Evolutionary conservation across 1,140 invertebrate genomes (phyloP).

Genomic region (Belonocnema kinseyi): DNA sequence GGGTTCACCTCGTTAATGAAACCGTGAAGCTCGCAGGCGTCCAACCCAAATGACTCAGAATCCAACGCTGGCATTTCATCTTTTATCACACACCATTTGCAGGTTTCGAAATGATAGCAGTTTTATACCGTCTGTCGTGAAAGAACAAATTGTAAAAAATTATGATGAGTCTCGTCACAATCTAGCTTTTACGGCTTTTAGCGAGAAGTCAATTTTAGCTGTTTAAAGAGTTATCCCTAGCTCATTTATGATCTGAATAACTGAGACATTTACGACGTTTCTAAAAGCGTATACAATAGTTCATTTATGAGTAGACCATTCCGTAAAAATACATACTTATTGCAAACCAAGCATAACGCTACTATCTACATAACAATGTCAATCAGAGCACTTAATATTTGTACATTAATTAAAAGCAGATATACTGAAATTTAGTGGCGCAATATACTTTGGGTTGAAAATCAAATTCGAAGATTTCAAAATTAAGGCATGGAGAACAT

Average conservation of each 20-base stretch:
- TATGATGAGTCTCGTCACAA: neutral
- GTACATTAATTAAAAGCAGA: too few relatives aligned
- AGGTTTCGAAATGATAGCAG: constrained; percentile 9
- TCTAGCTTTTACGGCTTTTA: neutral
- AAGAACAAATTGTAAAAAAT: constrained; percentile 14
- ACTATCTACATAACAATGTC: too few relatives aligned
- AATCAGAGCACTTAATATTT: too few relatives aligned
- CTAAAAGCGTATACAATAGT: too few relatives aligned
- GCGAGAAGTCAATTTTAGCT: neutral
- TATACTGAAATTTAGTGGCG: too few relatives aligned
- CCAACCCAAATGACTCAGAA: constrained; percentile 4
- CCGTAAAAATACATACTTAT: too few relatives aligned
- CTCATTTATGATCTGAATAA: neutral
- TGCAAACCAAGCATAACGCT: too few relatives aligned
- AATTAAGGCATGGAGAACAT: too few relatives aligned
- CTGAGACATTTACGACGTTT: too few relatives aligned
- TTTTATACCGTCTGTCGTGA: constrained; percentile 12
- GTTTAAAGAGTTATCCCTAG: neutral
- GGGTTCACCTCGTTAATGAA: constrained; percentile 32
- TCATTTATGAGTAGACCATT: too few relatives aligned
- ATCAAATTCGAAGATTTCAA: too few relatives aligned
- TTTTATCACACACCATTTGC: neutral
- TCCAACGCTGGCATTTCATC: neutral
- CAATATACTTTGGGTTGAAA: too few relatives aligned
- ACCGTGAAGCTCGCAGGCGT: constrained; percentile 4